Base-by-base conservation (phyloP, 2,888 invertebrate species). In the Hyposoter dolosus region DNA sequence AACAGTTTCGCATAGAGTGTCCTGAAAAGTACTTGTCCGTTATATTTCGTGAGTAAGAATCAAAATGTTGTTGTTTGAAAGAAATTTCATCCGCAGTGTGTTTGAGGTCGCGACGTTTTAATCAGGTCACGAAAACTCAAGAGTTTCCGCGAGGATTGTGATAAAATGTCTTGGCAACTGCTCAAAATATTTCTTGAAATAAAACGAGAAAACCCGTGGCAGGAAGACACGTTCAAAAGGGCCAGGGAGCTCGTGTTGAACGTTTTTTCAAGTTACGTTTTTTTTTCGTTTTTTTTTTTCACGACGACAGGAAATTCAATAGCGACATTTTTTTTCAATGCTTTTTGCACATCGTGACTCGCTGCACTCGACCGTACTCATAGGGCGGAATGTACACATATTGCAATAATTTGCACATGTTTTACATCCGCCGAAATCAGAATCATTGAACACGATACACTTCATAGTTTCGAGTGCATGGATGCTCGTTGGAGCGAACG, bases 381-480 rank as follows among this genome's bases (percentile, higher is more conserved):
- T 0, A 23, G 56, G 23, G 12, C 23, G 23, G 12, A 56, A 28
- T 60, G 60, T 28, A 10, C 28, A 28, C 28, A 60, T 28, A 60
- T 60, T 28, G 47, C 28, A 35, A 53, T 71, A 3, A n/a, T 74
- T 56, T 23, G 15, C 53, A 74, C 15, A 53, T 19, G 72, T 12
- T 72, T 35, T 5, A 28, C 32, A 15, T 15, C 15, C 32, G 15
- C 15, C 12, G 4, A 23, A 23, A 23, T 74, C 15, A 9, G 56
- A 74, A 40, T 74, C 53, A 74, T 12, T 74, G 72, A 56, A 56
- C 72, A 56, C 40, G 40, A 40, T 56, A 56, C 7, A 56, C 12
- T 28, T 60, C 1, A 60, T 12, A 53, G 19, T 40, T 53, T 28
- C 53, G 56, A 74, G 72, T 19, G 72, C 32, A 40, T 50, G 5